A percentile compares a stretch with the other conserved stretches of the same genome.
These are phyloP conservation scores for Lerema accius DNA, from an alignment of 1,140 invertebrate species.

Conservation along the genomic window DNA sequence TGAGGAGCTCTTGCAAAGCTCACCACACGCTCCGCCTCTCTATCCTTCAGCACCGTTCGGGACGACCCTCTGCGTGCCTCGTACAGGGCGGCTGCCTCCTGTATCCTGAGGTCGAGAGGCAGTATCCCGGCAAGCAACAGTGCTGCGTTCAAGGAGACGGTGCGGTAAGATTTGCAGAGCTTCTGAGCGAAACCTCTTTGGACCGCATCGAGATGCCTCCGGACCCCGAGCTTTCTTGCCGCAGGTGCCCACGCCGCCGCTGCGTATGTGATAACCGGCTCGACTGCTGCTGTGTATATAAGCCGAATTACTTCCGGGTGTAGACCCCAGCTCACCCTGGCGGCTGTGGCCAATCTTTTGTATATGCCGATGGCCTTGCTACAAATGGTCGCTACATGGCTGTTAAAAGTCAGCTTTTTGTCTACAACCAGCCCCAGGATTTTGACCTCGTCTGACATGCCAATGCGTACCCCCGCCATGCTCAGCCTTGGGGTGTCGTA, in stretches of 20 bases:
- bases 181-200: not conserved
- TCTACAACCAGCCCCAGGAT: not conserved
- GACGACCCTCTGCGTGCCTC: not conserved
- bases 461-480: not conserved
- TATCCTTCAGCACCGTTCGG: too few relatives aligned
- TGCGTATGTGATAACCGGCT: not conserved
- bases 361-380: not conserved
- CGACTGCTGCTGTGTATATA: not conserved
- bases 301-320: not conserved
- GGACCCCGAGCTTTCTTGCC: not conserved
- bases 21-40: too few relatives aligned
- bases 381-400: not conserved
- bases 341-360: not conserved
- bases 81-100: not conserved
- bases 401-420: not conserved
- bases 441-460: not conserved
- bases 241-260: too few relatives aligned
- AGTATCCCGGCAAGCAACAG: not conserved
- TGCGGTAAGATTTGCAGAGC: not conserved
- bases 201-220: not conserved
- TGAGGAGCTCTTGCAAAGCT: too few relatives aligned
- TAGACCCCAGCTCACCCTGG: too few relatives aligned
- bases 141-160: not conserved
- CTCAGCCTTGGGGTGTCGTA: not conserved
- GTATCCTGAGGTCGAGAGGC: too few relatives aligned